Base-by-base conservation (phyloP, 2,113 vertebrate genomes). In the Vulpes lagopus region DNA sequence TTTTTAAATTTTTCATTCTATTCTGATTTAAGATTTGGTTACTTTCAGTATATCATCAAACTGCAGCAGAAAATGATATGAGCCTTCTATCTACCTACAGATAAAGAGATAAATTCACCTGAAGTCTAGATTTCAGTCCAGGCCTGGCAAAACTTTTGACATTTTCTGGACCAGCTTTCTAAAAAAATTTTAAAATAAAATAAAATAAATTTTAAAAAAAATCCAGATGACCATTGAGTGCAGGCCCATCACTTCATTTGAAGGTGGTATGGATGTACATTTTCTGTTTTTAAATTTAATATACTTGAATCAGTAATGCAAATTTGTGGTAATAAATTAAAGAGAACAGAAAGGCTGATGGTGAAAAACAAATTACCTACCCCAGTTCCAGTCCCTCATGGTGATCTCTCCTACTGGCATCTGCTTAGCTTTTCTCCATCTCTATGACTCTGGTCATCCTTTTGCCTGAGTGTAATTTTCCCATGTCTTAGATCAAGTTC, bases 201-300 rank as follows among this genome's bases (percentile, higher is more conserved):
- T 43, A 43, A 43, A 43, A 43, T 43, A 43, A 43, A 43, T 43
- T 43, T 7, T 6, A 1, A 0, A 43, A 17, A 17, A 90, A 94
- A 96, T 55, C 8, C 71, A 62, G 57, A 49, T 27, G n/a, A 57
- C 22, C 22, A 11, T 74, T n/a, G 27, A 51, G 86, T 35, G 27
- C 57, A 84, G 16, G 11, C 8, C 19, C 4, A 43, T 64, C 1
- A 0, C n/a, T 79, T 62, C 32, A n/a, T 64, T 71, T 74, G 64
- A 76, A 95, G 59, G 1, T 53, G 23, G 11, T 20, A 0, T 74
- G 19, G 12, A 74, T 57, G 20, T 82, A 64, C 60, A 27, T 25
- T 62, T 91, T 78, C 38, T 32, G 20, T 79, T 95, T 96, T 83
- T 51, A 79, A 76, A 82, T 79, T 27, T 65, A 92, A 94, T 57